Base-by-base conservation (phyloP, 2,113 vertebrate genomes). In the Grammomys dolichurus region DNA sequence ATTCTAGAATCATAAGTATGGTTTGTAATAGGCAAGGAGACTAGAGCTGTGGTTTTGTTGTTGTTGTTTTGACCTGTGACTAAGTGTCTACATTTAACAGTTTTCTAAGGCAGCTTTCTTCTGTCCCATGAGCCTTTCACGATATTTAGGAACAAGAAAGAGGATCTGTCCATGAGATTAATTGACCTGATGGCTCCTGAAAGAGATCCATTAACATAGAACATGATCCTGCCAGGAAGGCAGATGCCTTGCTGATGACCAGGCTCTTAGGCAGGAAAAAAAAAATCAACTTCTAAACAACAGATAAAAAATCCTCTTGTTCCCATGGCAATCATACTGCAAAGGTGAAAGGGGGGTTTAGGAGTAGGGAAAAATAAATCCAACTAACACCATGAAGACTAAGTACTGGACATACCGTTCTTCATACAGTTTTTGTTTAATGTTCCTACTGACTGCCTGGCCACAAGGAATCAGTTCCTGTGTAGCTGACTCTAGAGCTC, bases 181-280 rank as follows among this genome's bases (percentile, higher is more conserved):
- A 97, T 87, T 81, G 78, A 87, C 76, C 33, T 20, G 82, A 93
- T 97, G 89, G 87, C 22, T 80, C 54, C 65, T 96, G 87, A 95
- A 92, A 92, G n/a, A 54, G 22, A 96, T 97, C 43, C 82, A 87
- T 87, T 93, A 82, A 84, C 87, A 65, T 24, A 67, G 93, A 91
- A 80, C 46, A 91, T 84, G 92, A 94, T 91, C 81, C 87, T 72
- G 60, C 43, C 33, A 86, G 93, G 73, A 84, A 96, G n/a, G 77
- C 46, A 89, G 56, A 94, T 90, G 36, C 13, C 0, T 93, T 95
- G 48, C 89, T 95, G 40, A 90, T 94, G 89, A 93, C 63, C 43
- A 78, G 7, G 4, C 24, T 90, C 48, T 31, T 16, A 0, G 77
- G 88, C 24, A 28, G 17, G 36, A 77, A 91, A 75, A 93, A 93